Base-by-base conservation (phyloP, 2,797 vertebrate genomes). In the Lophotriccus pileatus region DNA sequence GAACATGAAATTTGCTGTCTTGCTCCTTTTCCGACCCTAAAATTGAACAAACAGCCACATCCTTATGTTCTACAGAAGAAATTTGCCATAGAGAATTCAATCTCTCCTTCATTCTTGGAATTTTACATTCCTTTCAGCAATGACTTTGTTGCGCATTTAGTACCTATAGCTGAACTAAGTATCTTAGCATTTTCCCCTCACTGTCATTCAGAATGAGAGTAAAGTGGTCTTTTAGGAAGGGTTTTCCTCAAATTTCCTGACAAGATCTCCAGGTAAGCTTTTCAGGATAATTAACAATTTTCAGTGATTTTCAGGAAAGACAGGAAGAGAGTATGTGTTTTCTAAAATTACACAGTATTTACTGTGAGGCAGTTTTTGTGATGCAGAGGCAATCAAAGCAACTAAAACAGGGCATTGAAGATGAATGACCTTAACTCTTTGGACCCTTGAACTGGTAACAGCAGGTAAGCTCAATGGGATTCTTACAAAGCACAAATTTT, bases 311-410 rank as follows among this genome's bases (percentile, higher is more conserved):
- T 23, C 27, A 23, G 16, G 17, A 73, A 68, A 49, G 41, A 63
- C 23, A 69, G 59, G 37, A 69, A 69, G 7, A 62, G 14, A 64
- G 1, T 6, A 2, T 3, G 1, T 28, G 44, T 47, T 90, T 58
- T 90, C 37, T 84, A n/a, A 90, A 90, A 63, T 43, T 4, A 28
- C 15, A 13, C 3, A 28, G 0, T 14, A 58, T 62, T 87, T 68
- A 24, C 24, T 39, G 39, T 39, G 39, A 13, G 39, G 39, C 39
- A 39, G 39, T 39, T 34, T 88, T 72, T 11, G 2, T 49, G 20
- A 68, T 9, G 44, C 24, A 43, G 34, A 25, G 11, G 9, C 17
- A 47, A 46, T 41, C 0, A 1, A 73, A 63, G 7, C 8, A n/a
- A 34, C 69, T 73, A 24, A 21, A 89, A 53, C 8, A 19, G 28